Evolutionary conservation across 2,797 vertebrate species (phyloP).

Genomic region (Labroides dimidiatus): DNA sequence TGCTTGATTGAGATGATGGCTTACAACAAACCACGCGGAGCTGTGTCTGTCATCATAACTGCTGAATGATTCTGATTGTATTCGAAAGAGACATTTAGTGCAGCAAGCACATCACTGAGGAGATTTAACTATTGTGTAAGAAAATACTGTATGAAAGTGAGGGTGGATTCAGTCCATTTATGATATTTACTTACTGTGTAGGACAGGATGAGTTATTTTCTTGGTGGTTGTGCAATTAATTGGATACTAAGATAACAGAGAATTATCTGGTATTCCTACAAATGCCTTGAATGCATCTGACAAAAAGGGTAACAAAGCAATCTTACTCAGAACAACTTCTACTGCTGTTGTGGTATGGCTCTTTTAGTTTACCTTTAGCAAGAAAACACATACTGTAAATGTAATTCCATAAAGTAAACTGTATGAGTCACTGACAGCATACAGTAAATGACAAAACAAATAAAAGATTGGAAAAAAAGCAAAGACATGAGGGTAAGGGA

Average conservation of each 20-base stretch:
- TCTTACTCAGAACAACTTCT: not conserved
- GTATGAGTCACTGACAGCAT: too few relatives aligned
- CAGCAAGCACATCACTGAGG: slow-evolving; percentile 43
- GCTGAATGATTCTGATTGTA: slow-evolving; percentile 46
- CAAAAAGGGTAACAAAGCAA: slow-evolving; percentile 4
- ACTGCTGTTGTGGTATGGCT: not conserved
- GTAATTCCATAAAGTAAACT: too few relatives aligned
- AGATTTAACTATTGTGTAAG: slow-evolving; percentile 45
- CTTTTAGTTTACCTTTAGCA: too few relatives aligned
- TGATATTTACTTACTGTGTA: slow-evolving; percentile 32
- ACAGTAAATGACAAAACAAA: too few relatives aligned
- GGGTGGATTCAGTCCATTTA: slow-evolving; percentile 33
- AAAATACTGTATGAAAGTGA: slow-evolving; percentile 24
- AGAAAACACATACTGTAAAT: too few relatives aligned
- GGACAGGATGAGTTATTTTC: slow-evolving; percentile 10
- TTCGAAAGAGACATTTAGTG: slow-evolving; percentile 53
- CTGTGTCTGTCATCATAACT: slow-evolving; percentile 39
- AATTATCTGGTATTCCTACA: slow-evolving; percentile 13
- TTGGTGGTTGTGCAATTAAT: slow-evolving; percentile 15
- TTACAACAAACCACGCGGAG: slow-evolving; percentile 14
- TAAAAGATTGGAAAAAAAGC: too few relatives aligned
- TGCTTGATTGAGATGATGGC: slow-evolving; percentile 44
- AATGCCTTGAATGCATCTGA: slow-evolving; percentile 5
- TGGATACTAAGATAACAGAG: not conserved
- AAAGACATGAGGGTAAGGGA: too few relatives aligned